These are phyloP conservation scores for Acanthococcus lagerstroemiae DNA, from an alignment of 2,888 invertebrate genomes.

Conservation along the genomic window DNA sequence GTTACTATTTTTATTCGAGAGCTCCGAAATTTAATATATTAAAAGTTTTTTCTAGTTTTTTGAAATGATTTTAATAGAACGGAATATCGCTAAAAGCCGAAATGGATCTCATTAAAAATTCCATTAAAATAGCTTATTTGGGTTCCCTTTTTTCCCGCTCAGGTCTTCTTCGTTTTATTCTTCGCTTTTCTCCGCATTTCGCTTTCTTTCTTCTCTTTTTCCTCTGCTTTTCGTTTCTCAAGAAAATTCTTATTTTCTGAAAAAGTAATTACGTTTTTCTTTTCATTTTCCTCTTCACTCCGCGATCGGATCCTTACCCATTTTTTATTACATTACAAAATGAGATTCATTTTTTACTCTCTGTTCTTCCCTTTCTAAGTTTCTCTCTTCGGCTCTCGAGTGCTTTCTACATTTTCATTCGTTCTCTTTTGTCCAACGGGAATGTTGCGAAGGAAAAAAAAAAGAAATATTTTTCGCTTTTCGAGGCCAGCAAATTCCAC, in stretches of 20 bases:
- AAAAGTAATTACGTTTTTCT: constrained; percentile 25
- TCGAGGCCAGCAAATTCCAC: neutral
- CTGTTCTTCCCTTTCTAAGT: neutral
- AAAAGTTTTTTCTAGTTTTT: constrained; percentile 20
- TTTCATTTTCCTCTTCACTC: constrained; percentile 11
- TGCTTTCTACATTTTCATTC: no score
- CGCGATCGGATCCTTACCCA: constrained; percentile 7
- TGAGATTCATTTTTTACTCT: constrained; percentile 26
- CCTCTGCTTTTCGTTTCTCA: neutral
- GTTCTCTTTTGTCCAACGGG: no score
- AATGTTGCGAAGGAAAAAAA: neutral
- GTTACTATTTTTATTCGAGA: constrained; percentile 11
- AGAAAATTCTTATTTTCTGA: constrained; percentile 21
- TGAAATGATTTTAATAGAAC: constrained; percentile 28
- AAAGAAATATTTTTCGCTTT: neutral
- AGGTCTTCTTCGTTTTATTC: constrained; percentile 8
- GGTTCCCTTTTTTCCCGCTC: constrained; percentile 30
- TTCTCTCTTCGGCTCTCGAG: neutral
- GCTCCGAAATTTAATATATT: constrained; percentile 22
- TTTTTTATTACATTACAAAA: constrained; percentile 28
- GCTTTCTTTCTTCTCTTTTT: constrained; percentile 2
- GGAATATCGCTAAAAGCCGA: constrained; percentile 26
- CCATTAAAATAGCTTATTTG: constrained; percentile 29
- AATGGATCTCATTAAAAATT: constrained; percentile 29
- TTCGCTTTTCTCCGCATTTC: neutral